Evolutionary conservation across 2,797 vertebrate species (phyloP).

Genomic region (Syndactyla subalaris): DNA sequence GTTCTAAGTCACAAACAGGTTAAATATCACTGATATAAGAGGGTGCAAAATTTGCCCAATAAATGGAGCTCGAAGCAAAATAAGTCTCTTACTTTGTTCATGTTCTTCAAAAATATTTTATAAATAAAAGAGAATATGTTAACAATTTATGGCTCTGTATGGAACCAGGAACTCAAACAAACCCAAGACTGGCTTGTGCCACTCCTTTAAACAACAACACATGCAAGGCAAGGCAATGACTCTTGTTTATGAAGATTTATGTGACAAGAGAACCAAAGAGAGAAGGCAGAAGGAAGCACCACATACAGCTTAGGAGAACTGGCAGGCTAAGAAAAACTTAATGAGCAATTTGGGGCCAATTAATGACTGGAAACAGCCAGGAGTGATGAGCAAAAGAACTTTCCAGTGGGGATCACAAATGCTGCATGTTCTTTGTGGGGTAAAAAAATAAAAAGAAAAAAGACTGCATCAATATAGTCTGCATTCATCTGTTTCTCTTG

Average conservation of each 20-base stretch:
- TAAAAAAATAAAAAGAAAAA: background rate
- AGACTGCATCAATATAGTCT: background rate
- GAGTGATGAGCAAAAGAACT: slow-evolving; percentile 40
- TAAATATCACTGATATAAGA: background rate
- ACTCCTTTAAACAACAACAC: background rate
- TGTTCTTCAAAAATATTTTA: background rate
- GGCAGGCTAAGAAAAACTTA: slow-evolving; percentile 42
- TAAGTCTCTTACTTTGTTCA: background rate
- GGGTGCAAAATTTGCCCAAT: background rate
- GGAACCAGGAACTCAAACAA: background rate
- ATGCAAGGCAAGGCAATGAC: background rate
- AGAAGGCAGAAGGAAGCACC: slow-evolving; percentile 32
- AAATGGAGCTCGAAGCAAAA: background rate
- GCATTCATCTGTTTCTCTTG: background rate
- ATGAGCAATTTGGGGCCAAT: slow-evolving; percentile 55
- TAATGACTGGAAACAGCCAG: slow-evolving; percentile 30
- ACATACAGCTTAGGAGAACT: slow-evolving; percentile 13
- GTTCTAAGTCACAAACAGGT: background rate
- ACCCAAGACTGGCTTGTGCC: background rate
- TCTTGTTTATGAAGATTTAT: slow-evolving; percentile 42
- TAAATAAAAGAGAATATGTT: background rate
- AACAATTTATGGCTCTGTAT: background rate
- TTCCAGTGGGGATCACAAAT: background rate
- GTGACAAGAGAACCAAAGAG: slow-evolving; percentile 32
- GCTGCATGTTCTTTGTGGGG: background rate